Conservation (phyloP, 2,113 vertebrate species). For the Elaphurus davidianus region DNA sequence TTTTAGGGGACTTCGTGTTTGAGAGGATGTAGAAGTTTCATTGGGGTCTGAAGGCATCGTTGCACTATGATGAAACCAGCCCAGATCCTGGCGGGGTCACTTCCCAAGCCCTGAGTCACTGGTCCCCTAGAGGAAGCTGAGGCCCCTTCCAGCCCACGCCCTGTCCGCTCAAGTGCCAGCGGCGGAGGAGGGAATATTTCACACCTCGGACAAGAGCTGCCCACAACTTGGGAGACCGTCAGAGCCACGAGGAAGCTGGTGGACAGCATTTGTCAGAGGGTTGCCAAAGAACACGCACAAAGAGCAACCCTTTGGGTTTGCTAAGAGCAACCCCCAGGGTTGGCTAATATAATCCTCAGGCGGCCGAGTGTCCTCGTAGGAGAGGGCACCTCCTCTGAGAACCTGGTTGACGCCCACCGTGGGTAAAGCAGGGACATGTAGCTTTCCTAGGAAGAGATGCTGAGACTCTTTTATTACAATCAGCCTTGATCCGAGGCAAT, state of each 20-base stretch:
- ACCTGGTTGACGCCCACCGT: not conserved
- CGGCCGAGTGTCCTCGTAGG: fast-evolving
- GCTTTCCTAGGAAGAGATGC: not conserved
- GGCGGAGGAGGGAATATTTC: not conserved
- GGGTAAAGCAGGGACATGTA: not conserved
- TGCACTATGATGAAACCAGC: not conserved
- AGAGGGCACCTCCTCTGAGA: not conserved
- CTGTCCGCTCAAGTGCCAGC: not conserved
- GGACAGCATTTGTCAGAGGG: not conserved
- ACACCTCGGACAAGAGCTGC: not conserved
- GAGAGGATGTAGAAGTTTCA: not conserved
- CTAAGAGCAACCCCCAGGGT: not conserved
- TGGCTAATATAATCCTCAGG: not conserved
- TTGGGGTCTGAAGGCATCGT: too few species aligned
- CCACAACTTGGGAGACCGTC: not conserved
- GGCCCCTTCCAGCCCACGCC: too few species aligned
- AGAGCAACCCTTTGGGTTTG: not conserved
- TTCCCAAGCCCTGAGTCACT: not conserved
- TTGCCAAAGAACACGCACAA: not conserved
- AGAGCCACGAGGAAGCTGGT: not conserved
- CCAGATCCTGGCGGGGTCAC: not conserved
- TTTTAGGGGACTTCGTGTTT: not conserved
- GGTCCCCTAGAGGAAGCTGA: not conserved
- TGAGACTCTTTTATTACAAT: not conserved
- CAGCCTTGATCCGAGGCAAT: not conserved